Base-by-base conservation (phyloP, 2,113 vertebrate genomes). In the Sinosuthora webbiana region DNA sequence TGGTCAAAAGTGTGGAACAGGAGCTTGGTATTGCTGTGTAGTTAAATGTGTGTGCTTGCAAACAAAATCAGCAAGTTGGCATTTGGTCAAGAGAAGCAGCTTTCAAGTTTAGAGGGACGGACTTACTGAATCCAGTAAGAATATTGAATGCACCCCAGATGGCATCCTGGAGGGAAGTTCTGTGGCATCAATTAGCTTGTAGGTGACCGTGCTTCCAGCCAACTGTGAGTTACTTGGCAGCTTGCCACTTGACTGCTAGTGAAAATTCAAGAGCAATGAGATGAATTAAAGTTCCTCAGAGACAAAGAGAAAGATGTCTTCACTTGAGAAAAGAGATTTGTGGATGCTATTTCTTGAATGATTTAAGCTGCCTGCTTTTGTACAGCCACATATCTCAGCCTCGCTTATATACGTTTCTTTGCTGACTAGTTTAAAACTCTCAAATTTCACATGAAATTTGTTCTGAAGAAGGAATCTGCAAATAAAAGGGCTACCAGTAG, bases 181-280 rank as follows among this genome's bases (percentile, higher is more conserved):
- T 95, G 96, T 95, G 95, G 92, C 91, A 96, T 96, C 89, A 96
- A 78, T 93, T 97, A 96, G 88, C 90, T 94, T 83, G 85, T 95
- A 96, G 95, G 95, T 97, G 94, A 96, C 85, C 88, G 53, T 81
- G 83, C 92, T 94, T 75, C 86, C 13, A 93, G 94, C 87, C 95
- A 90, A 96, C 85, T 95, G 95, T 47, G 94, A 95, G 70, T 93
- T 90, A 90, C 30, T 80, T 96, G 93, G 89, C 90, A 96, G 91
- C 76, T 84, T 90, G 91, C 94, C 94, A 90, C 65, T 90, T 81
- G 74, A 92, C 89, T 89, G 83, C 65, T 89, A 78, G 84, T 75
- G 92, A 70, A 95, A 96, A 95, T 91, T 65, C 90, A 81, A 77
- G 90, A 96, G 90, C 71, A 67, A 24, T 49, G 79, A 86, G 87